Conservation (phyloP, 2,888 invertebrate genomes). For the Dasypolia templi region DNA sequence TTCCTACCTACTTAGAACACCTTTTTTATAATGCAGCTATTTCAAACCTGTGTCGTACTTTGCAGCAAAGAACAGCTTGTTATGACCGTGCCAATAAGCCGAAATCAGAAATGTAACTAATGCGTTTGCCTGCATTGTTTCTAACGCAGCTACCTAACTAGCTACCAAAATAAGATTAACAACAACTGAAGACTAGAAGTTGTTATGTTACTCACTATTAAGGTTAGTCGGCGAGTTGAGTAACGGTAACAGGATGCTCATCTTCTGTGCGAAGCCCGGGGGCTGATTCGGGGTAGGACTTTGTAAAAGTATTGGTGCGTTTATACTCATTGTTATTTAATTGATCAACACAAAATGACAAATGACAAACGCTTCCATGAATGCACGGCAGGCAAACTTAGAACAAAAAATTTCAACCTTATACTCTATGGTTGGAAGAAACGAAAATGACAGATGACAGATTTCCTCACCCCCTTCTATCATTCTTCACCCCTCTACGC, state of each 20-base stretch:
- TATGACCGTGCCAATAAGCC: no score
- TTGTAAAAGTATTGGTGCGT: constrained; percentile 67
- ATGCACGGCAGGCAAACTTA: no score
- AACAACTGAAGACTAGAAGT: constrained; percentile 6
- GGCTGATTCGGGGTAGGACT: constrained; percentile 63
- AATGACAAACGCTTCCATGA: no score
- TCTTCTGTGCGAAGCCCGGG: constrained; percentile 55
- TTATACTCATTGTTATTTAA: neutral
- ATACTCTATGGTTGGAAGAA: no score
- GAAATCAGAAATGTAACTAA: neutral
- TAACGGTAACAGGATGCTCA: constrained; percentile 28
- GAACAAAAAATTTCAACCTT: no score
- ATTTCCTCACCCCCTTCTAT: no score
- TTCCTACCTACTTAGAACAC: neutral
- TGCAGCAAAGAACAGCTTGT: neutral
- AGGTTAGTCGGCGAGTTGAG: constrained; percentile 65
- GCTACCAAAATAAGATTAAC: no score
- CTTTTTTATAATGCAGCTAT: neutral
- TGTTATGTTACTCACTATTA: constrained; percentile 69
- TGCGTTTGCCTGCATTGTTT: neutral
- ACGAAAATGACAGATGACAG: no score
- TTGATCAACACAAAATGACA: neutral
- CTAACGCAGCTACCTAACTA: neutral
- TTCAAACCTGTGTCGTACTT: neutral
- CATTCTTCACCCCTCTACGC: no score